These are phyloP conservation scores for Molossus alvarezi DNA, from an alignment of 2,797 vertebrate species.

Conservation along the genomic window DNA sequence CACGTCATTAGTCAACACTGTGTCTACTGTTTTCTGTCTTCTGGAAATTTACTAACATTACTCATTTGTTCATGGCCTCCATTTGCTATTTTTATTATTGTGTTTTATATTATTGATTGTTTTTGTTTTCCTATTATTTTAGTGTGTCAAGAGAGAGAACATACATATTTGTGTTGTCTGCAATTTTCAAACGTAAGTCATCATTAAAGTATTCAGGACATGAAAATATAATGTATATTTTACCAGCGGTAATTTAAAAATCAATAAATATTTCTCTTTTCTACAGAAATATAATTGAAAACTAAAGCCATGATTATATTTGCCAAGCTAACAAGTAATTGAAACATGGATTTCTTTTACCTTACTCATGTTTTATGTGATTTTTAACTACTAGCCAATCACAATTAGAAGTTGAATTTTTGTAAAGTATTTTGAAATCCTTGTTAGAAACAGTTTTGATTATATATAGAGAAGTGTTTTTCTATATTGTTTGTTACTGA, in stretches of 20 bases:
- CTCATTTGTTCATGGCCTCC: neutral
- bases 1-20: neutral
- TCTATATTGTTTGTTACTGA: neutral
- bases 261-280: slow-evolving; percentile 53
- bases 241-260: slow-evolving; percentile 58
- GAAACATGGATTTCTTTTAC: slow-evolving; percentile 25
- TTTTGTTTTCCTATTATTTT: slow-evolving; percentile 43
- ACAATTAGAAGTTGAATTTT: slow-evolving; percentile 60
- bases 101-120: neutral
- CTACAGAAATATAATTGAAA: slow-evolving; percentile 23
- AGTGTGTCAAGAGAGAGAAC: slow-evolving; percentile 8
- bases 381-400: slow-evolving; percentile 26
- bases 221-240: slow-evolving; percentile 67
- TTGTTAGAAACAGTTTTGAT: slow-evolving; percentile 18
- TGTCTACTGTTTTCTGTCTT: neutral
- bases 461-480: neutral
- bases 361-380: neutral
- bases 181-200: slow-evolving; percentile 56
- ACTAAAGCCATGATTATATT: slow-evolving; percentile 44
- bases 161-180: slow-evolving; percentile 8
- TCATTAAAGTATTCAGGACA: neutral
- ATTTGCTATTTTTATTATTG: slow-evolving; percentile 36
- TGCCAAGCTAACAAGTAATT: slow-evolving; percentile 7
- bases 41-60: slow-evolving; percentile 17
- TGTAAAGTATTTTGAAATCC: slow-evolving; percentile 48